Evolutionary conservation across 2,888 invertebrate genomes (phyloP), one percentile per base, ranked within the genome.

Genomic region (Resseliella maxima): DNA sequence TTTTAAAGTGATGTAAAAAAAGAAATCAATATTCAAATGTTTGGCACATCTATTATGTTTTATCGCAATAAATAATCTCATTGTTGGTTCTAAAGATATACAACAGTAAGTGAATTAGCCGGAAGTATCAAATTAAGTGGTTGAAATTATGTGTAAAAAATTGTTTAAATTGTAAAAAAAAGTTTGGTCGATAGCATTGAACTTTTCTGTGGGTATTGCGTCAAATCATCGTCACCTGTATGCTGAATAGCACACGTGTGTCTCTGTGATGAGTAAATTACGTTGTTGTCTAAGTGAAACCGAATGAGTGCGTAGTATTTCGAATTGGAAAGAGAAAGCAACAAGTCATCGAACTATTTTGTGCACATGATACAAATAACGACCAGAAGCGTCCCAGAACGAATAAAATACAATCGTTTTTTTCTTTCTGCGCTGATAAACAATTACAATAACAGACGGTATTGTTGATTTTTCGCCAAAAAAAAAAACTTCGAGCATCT

Each of bases 281-380:
- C 5, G 59, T 3, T 72, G 15, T 31, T 31, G 72, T n/a, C 31
- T 35, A 31, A 72, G 12, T 72, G 72, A 18, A 59, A 72, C 31
- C 31, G 72, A 31, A 3, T 31, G 31, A 59, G n/a, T 72, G 35
- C n/a, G 72, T 72, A 31, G n/a, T n/a, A 31, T 15, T 15, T 12
- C 2, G 24, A n/a, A 72, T 72, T 35, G 35, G 59, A 59, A 3
- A 27, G 59, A 59, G 59, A 72, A 72, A 31, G 31, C 72, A 72
- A 72, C 72, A 31, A 72, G 72, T 18, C 31, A 72, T 72, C 27
- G 35, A 72, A 72, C 72, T 35, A 72, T 72, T 72, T 72, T 31
- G 31, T 35, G 72, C 18, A 15, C 27, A 31, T 59, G 24, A n/a
- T 24, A 24, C 59, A 59, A 24, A 59, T 24, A 59, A n/a, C 5